phyloP scores from a whole-genome alignment of 2,113 vertebrate genomes.

The Antigone vipio region DNA sequence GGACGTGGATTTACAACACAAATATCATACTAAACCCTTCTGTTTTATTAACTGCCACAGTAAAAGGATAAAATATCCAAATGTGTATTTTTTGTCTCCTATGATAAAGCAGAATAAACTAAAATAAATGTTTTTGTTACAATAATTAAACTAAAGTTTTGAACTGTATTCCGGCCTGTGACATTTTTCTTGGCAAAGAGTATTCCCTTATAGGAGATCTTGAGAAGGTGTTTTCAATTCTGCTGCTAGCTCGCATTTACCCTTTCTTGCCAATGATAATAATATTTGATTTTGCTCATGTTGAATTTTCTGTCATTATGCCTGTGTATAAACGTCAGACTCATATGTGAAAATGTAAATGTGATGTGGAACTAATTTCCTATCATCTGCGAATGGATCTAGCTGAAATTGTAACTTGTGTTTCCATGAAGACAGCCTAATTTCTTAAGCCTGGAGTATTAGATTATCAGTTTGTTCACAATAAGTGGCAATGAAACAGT shows the following conservation, averaged over 20 bases:
- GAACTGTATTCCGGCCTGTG: conserved; percentile 43
- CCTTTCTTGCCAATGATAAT: conserved; percentile 68
- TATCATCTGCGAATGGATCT: conserved; percentile 12
- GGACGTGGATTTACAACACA: conserved; percentile 16
- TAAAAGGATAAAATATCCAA: conserved; percentile 51
- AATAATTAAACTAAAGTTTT: conserved; percentile 59
- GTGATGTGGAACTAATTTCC: conserved; percentile 1
- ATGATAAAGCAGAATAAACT: conserved; percentile 35
- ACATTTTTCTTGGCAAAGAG: conserved; percentile 81
- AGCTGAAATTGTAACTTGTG: not conserved
- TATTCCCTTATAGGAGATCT: conserved; percentile 49
- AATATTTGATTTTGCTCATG: conserved; percentile 15
- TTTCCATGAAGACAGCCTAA: not conserved
- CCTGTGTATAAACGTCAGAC: not conserved
- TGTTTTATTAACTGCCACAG: conserved; percentile 48
- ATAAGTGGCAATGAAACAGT: not conserved
- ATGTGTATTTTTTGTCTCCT: conserved; percentile 36
- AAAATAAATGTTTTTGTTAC: conserved; percentile 65
- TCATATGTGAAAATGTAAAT: conserved; percentile 39
- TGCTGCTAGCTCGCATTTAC: conserved; percentile 61
- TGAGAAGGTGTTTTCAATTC: conserved; percentile 72
- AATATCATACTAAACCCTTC: conserved; percentile 33
- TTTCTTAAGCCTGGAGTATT: not conserved
- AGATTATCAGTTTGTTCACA: not conserved
- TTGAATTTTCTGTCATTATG: conserved; percentile 45